Percentiles rank a stretch among this genome's conserved stretches.
phyloP scores from a whole-genome alignment of 2,888 invertebrate genomes.

The Alloscopus bannaensis region DNA sequence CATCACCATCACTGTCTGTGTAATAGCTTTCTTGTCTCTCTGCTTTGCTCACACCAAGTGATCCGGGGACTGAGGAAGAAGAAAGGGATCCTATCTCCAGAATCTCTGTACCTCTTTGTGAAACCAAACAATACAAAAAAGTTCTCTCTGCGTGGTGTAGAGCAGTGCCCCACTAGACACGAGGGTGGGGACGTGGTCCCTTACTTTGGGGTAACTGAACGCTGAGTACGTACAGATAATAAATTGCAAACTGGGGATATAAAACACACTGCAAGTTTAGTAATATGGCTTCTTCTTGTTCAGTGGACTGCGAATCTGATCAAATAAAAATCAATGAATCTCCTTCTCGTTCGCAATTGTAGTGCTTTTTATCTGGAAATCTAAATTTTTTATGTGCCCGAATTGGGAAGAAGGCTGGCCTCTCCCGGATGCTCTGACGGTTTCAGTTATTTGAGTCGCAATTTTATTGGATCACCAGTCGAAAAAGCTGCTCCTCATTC shows the following conservation, averaged over 20 bases:
- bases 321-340: not conserved
- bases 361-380: not conserved
- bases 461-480: not conserved
- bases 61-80: conserved; percentile 25
- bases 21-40: not conserved
- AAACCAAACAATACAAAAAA: not conserved
- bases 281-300: not conserved
- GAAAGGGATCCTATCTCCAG: conserved; percentile 1
- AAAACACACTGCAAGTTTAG: not conserved
- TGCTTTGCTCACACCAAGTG: not conserved
- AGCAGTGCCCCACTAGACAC: not conserved
- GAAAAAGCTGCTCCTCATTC: not conserved
- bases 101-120: not conserved
- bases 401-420: too few species aligned
- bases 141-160: too few species aligned
- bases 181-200: not conserved
- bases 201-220: not conserved
- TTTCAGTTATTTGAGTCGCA: not conserved
- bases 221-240: not conserved
- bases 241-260: conserved; percentile 8
- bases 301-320: not conserved
- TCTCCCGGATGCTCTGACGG: not conserved
- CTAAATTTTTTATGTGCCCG: not conserved
- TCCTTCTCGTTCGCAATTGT: not conserved
- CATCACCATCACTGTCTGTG: not conserved